Conservation (phyloP, 2,888 invertebrate genomes). For the Isoperla grammatica region DNA sequence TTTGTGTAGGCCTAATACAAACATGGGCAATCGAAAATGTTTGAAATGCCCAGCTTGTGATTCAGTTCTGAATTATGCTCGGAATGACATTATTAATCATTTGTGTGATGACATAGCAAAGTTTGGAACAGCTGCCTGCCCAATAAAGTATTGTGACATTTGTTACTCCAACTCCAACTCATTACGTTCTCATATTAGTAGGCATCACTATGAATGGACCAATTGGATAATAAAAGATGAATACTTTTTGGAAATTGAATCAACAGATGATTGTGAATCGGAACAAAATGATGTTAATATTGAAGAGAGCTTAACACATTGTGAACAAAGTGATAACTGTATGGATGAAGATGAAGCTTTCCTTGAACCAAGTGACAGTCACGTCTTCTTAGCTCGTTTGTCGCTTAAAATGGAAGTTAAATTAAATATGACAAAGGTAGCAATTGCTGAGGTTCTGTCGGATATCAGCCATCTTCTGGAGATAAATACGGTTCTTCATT, state of each 20-base stretch:
- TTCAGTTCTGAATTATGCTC: background rate
- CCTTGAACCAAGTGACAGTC: background rate
- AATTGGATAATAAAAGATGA: conserved; percentile 4
- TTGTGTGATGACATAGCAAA: conserved; percentile 1
- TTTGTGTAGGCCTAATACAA: background rate
- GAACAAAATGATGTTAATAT: background rate
- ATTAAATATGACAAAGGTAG: conserved; percentile 1
- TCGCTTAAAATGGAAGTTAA: conserved; percentile 2
- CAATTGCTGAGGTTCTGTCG: background rate
- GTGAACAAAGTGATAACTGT: background rate
- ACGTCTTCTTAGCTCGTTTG: background rate
- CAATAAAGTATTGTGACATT: background rate
- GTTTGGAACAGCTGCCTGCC: background rate
- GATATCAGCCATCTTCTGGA: background rate
- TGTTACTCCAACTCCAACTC: background rate
- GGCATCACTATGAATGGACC: background rate
- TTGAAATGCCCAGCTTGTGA: background rate
- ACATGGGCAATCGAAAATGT: background rate
- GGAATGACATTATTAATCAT: background rate
- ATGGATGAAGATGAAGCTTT: background rate
- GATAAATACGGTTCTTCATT: background rate
- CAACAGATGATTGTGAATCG: background rate
- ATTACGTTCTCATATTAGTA: conserved; percentile 1
- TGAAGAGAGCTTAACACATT: background rate
- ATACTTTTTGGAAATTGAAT: background rate